phyloP scores from a whole-genome alignment of 23 tunicate species.

The Trididemnum clinides region DNA sequence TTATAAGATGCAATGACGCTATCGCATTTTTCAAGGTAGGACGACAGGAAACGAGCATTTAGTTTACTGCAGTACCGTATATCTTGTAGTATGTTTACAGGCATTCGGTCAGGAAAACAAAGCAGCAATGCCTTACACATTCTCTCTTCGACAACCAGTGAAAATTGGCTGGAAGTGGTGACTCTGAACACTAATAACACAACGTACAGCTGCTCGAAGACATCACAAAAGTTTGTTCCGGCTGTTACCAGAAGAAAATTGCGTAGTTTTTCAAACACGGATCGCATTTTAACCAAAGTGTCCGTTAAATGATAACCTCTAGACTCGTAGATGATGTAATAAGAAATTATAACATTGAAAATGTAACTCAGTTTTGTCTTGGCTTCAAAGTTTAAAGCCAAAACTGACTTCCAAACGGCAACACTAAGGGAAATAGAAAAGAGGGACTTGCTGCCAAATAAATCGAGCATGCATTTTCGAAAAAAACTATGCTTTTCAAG shows the following conservation, averaged over 20 bases:
- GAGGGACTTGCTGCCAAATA: conserved; percentile 28
- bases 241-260: conserved; percentile 22
- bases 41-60: neutral
- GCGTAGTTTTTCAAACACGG: neutral
- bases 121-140: conserved; percentile 14
- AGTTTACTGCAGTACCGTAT: conserved; percentile 36
- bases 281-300: neutral
- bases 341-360: neutral
- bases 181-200: neutral
- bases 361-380: conserved; percentile 11
- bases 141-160: conserved; percentile 50
- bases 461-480: conserved; percentile 13
- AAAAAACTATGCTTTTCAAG: conserved; percentile 4
- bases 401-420: conserved; percentile 37
- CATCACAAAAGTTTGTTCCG: conserved; percentile 57
- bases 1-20: neutral
- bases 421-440: conserved; percentile 1
- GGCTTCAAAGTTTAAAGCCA: neutral
- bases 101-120: conserved; percentile 65
- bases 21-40: conserved; percentile 39
- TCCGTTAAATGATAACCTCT: neutral
- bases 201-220: conserved; percentile 62
- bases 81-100: conserved; percentile 65
- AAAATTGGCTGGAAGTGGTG: neutral
- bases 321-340: neutral